These are phyloP conservation scores for Scopus umbretta DNA, from an alignment of 2,113 vertebrate species.

Conservation along the genomic window DNA sequence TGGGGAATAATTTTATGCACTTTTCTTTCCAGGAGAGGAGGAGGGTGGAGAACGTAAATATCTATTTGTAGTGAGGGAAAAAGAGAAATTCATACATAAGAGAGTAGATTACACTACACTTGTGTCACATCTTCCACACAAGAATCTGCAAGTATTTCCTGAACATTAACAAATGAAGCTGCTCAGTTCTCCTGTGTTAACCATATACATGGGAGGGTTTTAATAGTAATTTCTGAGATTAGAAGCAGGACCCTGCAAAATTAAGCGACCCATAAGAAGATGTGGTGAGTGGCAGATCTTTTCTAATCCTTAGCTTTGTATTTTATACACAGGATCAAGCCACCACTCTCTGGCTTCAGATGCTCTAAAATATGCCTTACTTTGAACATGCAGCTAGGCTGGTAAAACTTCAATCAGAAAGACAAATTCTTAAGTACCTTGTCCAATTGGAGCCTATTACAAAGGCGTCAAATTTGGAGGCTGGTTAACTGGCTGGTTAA, in stretches of 20 bases:
- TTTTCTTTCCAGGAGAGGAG: constrained; percentile 1
- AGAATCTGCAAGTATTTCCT: not conserved
- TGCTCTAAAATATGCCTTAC: not conserved
- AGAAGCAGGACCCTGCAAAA: not conserved
- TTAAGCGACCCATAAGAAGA: not conserved
- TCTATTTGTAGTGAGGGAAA: not conserved
- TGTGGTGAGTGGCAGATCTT: not conserved
- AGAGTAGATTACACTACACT: not conserved
- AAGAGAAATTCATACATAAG: not conserved
- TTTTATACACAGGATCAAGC: not conserved
- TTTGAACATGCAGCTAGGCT: not conserved
- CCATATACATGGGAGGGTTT: rapidly evolving
- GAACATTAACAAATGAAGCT: not conserved
- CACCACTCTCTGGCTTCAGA: not conserved
- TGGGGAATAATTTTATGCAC: not conserved
- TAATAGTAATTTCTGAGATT: not conserved
- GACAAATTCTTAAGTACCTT: not conserved
- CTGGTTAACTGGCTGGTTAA: not conserved
- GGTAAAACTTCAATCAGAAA: not conserved
- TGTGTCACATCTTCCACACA: not conserved
- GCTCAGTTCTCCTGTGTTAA: not conserved
- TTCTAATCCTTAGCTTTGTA: not conserved
- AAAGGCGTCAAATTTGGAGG: not conserved
- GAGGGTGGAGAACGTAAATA: not conserved
- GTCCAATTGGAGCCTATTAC: not conserved